Base-by-base conservation (phyloP, 2,113 vertebrate species). In the Cyphomyrus plagiostoma region DNA sequence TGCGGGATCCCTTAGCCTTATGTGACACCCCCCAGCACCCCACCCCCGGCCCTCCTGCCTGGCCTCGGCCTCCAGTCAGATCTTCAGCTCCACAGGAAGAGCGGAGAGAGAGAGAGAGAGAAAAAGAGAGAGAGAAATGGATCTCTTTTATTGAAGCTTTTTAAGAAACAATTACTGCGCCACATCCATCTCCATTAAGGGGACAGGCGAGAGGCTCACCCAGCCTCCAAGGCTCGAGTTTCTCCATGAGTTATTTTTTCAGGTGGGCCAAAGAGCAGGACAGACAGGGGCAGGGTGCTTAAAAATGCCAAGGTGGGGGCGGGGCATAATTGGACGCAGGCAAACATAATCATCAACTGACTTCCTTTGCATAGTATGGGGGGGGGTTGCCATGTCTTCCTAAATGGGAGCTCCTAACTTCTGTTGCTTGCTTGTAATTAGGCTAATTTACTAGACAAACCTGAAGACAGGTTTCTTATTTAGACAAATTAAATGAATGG, bases 131-230 rank as follows among this genome's bases (percentile, higher is more conserved):
- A 77, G 89, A 92, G 92, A 93, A 93, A 95, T 93, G 91, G 89
- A 93, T 92, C 90, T 90, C 90, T 89, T 90, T 90, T 89, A 89
- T 88, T 89, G 89, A 92, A 88, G 91, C 92, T 89, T 90, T 92
- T 94, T 39, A 87, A 93, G 91, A 95, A 93, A 95, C 93, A 93
- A 93, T 94, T 94, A 93, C 91, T 89, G 91, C 46, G 91, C 92
- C 92, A 92, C 94, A 95, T 96, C 94, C 92, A 95, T 96, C 95
- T 96, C 95, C 94, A 96, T 96, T 96, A 95, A 92, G 4, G 82
- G 91, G 94, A 94, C 92, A 91, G 91, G 35, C 82, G 84, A 88
- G 80, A 91, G 89, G 50, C 56, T 80, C 80, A 87, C 45, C 46
- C 85, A 39, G 2, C 89, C 66, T 42, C 89, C 90, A 88, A 87